These are phyloP conservation scores for Drosophila melanocephala DNA, from an alignment of 2,888 invertebrate genomes.

Conservation along the genomic window DNA sequence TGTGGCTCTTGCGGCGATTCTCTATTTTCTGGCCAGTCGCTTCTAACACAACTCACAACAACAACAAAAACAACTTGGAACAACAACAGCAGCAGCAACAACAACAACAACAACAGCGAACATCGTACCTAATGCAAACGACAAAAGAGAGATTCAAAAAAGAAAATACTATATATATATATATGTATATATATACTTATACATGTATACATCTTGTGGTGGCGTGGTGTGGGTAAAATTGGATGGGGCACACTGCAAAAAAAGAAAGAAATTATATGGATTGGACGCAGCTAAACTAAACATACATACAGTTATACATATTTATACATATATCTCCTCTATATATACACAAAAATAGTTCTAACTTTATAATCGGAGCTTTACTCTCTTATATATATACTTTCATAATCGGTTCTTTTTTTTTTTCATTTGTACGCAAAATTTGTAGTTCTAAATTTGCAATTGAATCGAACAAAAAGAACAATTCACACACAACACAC, in stretches of 20 bases:
- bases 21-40: slow-evolving; percentile 75
- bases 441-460: slow-evolving; percentile 59
- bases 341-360: slow-evolving; percentile 20
- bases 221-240: slow-evolving; percentile 25
- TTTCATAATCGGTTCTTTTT: slow-evolving; percentile 38
- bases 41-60: slow-evolving; percentile 43
- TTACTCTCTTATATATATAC: slow-evolving; percentile 36
- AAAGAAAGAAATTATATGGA: neutral
- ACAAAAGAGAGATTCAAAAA: slow-evolving; percentile 40
- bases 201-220: slow-evolving; percentile 18
- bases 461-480: slow-evolving; percentile 47
- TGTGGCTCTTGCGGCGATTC: slow-evolving; percentile 78
- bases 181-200: neutral
- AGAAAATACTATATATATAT: slow-evolving; percentile 19
- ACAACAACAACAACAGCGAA: slow-evolving; percentile 15
- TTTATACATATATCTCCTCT: slow-evolving; percentile 35
- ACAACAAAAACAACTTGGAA: slow-evolving; percentile 2
- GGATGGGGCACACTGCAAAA: slow-evolving; percentile 23
- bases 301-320: slow-evolving; percentile 48
- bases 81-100: neutral
- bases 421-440: slow-evolving; percentile 50
- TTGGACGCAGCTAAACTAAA: neutral
- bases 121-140: slow-evolving; percentile 55
- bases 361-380: slow-evolving; percentile 43
- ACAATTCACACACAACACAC: slow-evolving; percentile 2